Evolutionary conservation across 2,888 invertebrate genomes (phyloP).

Genomic region (Teleogryllus oceanicus): DNA sequence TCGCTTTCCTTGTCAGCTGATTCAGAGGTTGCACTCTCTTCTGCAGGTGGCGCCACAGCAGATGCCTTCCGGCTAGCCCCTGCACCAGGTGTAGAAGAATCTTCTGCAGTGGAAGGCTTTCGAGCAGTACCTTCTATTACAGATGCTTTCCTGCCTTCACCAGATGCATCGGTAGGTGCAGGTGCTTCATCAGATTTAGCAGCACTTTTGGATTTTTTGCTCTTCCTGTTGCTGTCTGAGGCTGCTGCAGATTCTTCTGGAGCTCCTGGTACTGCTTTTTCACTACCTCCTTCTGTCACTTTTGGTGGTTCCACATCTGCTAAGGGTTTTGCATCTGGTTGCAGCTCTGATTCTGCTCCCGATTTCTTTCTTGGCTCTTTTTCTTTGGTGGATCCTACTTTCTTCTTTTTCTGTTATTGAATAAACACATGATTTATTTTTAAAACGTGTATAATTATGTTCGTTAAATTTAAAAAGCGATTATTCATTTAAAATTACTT

Average conservation of each 20-base stretch:
- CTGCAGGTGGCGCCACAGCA: constrained; percentile 3
- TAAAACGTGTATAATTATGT: too few relatives aligned
- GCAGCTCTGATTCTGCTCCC: not conserved
- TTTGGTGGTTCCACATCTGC: constrained; percentile 18
- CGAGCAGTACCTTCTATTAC: not conserved
- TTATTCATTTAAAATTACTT: too few relatives aligned
- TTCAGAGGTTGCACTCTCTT: not conserved
- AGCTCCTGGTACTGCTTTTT: not conserved
- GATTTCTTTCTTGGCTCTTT: constrained; percentile 28
- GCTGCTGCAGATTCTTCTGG: not conserved
- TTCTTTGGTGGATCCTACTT: constrained; percentile 24
- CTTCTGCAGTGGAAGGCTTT: not conserved
- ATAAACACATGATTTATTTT: too few relatives aligned
- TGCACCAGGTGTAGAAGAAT: not conserved
- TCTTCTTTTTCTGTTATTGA: constrained; percentile 31
- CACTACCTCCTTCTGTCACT: not conserved
- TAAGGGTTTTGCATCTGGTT: not conserved
- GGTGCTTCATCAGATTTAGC: not conserved
- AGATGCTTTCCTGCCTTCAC: not conserved
- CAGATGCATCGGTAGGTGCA: not conserved
- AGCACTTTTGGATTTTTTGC: constrained; percentile 20
- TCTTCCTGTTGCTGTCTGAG: not conserved
- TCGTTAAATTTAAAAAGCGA: too few relatives aligned
- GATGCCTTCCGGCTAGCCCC: constrained; percentile 21
- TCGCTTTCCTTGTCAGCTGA: not conserved